These are phyloP conservation scores for Myrmecophaga tridactyla DNA, from an alignment of 2,113 vertebrate species.

Conservation along the genomic window DNA sequence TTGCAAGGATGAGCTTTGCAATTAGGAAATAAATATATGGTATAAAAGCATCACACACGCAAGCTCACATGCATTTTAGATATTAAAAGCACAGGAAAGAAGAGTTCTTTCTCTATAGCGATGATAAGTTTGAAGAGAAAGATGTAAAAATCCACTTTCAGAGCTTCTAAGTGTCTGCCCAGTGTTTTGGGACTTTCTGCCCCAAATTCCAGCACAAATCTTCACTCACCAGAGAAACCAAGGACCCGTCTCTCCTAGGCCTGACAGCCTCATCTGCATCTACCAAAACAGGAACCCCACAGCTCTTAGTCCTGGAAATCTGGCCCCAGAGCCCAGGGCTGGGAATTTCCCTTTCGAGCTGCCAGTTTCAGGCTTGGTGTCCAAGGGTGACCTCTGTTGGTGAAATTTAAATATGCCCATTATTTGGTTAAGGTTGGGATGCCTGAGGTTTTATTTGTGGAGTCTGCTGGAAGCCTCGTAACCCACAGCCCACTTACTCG, in stretches of 20 bases:
- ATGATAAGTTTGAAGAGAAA: not conserved
- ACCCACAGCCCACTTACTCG: not conserved
- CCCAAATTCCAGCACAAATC: not conserved
- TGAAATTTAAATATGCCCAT: not conserved
- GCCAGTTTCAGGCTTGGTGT: not conserved
- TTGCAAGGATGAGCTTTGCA: not conserved
- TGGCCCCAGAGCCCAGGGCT: not conserved
- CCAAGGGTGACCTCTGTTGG: slow-evolving; percentile 73
- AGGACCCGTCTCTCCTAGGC: not conserved
- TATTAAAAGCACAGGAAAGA: not conserved
- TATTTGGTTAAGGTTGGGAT: accelerated
- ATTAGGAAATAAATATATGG: not conserved
- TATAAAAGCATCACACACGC: not conserved
- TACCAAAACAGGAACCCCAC: not conserved
- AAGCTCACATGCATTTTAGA: not conserved
- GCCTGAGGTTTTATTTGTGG: not conserved
- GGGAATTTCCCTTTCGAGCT: not conserved
- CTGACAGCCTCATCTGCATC: not conserved
- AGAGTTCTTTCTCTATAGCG: not conserved
- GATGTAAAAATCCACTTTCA: not conserved
- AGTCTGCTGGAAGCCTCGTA: not conserved
- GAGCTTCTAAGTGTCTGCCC: not conserved
- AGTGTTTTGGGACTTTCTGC: not conserved
- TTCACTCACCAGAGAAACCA: not conserved
- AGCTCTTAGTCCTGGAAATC: not conserved